Conservation (phyloP, 2,113 vertebrate genomes). For the Hirundichthys speculiger region DNA sequence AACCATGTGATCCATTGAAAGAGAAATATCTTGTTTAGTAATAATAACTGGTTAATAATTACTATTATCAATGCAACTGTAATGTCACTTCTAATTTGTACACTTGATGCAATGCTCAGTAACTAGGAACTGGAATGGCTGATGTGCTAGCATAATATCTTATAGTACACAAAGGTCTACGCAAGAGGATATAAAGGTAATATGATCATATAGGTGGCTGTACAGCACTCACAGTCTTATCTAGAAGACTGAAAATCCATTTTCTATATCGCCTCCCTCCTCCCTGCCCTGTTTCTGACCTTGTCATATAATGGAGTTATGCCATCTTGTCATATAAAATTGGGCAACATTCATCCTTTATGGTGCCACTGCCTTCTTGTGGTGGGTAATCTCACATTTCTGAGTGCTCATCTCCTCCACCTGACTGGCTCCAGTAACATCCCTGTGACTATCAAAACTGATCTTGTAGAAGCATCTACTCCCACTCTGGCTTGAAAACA, state of each 20-base stretch:
- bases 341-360: conserved; percentile 64
- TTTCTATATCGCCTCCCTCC: conserved; percentile 18
- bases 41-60: no score
- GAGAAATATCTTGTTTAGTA: background rate
- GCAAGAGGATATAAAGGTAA: conserved; percentile 51
- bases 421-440: conserved; percentile 54
- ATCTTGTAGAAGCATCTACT: conserved; percentile 31
- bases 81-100: background rate
- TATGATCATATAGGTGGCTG: conserved; percentile 53
- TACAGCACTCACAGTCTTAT: conserved; percentile 54
- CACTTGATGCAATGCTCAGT: background rate
- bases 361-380: conserved; percentile 29
- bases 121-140: background rate
- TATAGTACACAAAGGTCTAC: conserved; percentile 18
- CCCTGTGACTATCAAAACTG: conserved; percentile 16
- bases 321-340: conserved; percentile 56
- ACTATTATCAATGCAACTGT: background rate
- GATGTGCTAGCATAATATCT: conserved; percentile 15
- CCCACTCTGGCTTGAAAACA: conserved; percentile 32
- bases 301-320: conserved; percentile 66
- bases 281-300: conserved; percentile 57
- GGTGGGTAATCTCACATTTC: conserved; percentile 51
- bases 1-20: no score
- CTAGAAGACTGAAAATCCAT: conserved; percentile 58
- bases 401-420: conserved; percentile 56